phyloP scores from a whole-genome alignment of 2,113 vertebrate genomes.

The Pachycephala philippinensis region DNA sequence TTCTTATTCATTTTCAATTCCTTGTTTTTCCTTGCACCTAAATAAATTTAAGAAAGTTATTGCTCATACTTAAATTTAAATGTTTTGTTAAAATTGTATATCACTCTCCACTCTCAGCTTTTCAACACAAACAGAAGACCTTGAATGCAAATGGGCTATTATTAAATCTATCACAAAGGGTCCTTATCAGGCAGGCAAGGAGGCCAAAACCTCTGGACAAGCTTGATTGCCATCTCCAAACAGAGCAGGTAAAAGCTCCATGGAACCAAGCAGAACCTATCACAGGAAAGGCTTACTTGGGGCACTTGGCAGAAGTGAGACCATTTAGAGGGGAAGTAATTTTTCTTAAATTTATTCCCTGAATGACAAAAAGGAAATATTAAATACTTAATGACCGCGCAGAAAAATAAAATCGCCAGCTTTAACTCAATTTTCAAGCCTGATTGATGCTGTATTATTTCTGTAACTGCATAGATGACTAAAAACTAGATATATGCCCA shows the following conservation, averaged over 20 bases:
- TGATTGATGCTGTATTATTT: slow-evolving; percentile 19
- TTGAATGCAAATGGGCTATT: not conserved
- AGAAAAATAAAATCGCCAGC: slow-evolving; percentile 16
- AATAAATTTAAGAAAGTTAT: not conserved
- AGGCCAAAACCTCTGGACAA: not conserved
- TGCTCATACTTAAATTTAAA: not conserved
- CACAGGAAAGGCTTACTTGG: not conserved
- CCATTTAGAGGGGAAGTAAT: not conserved
- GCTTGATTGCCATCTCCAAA: not conserved
- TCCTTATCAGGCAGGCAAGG: not conserved
- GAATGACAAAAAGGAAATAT: not conserved
- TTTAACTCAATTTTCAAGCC: slow-evolving; percentile 1
- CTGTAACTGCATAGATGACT: not conserved
- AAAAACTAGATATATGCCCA: not conserved
- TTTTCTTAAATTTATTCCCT: not conserved
- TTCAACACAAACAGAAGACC: not conserved
- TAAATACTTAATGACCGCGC: not conserved
- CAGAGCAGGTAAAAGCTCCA: not conserved
- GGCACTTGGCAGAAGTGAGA: not conserved
- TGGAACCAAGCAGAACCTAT: not conserved
- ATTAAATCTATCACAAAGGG: not conserved
- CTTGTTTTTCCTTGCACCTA: not conserved
- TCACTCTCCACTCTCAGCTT: not conserved
- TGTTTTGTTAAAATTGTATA: not conserved
- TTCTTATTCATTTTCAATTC: not conserved